These are phyloP conservation scores for Campaea margaritaria DNA, from an alignment of 2,888 invertebrate species.

Conservation along the genomic window DNA sequence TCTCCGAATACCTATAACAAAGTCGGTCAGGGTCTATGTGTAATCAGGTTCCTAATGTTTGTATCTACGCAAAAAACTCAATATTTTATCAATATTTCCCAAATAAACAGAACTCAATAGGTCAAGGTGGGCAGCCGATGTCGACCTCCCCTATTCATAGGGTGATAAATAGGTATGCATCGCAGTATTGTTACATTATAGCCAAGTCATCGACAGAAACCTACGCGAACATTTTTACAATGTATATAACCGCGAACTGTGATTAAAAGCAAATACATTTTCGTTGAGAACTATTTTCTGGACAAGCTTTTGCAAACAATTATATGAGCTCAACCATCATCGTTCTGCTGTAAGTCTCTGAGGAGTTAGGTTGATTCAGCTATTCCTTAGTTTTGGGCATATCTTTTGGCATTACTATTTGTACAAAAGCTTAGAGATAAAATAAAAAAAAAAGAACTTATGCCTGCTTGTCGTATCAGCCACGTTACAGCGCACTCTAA, in stretches of 20 bases:
- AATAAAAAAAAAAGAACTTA: too few species aligned
- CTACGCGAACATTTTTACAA: not conserved
- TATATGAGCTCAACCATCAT: too few species aligned
- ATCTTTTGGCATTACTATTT: too few species aligned
- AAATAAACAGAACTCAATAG: slow-evolving; percentile 45
- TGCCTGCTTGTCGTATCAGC: too few species aligned
- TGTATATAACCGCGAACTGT: too few species aligned
- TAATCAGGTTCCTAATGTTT: not conserved
- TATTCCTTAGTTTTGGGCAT: too few species aligned
- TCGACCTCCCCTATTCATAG: slow-evolving; percentile 45
- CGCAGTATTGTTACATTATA: slow-evolving; percentile 34
- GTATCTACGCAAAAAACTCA: slow-evolving; percentile 25
- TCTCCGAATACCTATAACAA: slow-evolving; percentile 13
- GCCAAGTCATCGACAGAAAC: slow-evolving; percentile 41
- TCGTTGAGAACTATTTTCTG: too few species aligned
- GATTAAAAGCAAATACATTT: too few species aligned
- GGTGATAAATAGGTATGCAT: slow-evolving; percentile 41
- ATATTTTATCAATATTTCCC: slow-evolving; percentile 36
- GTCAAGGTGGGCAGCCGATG: slow-evolving; percentile 54
- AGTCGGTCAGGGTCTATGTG: slow-evolving; percentile 29
- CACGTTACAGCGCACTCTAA: too few species aligned
- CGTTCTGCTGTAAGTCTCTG: not conserved
- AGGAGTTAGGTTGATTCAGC: too few species aligned
- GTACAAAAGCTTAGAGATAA: too few species aligned
- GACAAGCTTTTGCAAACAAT: too few species aligned